Percentiles rank a stretch among this genome's conserved stretches.
phyloP scores from a whole-genome alignment of 1,140 invertebrate species.

The Solen grandis region DNA sequence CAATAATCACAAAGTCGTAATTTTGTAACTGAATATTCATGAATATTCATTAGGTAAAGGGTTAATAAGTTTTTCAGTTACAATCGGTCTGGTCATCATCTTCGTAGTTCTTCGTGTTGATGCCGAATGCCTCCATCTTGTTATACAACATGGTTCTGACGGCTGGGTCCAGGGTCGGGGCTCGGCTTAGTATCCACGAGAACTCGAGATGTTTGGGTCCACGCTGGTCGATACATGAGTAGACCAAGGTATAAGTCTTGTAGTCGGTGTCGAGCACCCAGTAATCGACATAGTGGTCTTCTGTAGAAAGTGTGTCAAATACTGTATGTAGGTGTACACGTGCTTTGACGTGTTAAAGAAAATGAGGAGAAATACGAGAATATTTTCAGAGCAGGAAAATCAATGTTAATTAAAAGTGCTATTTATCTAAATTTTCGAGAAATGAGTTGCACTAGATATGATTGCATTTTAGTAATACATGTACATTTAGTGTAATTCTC shows the following conservation, averaged over 20 bases:
- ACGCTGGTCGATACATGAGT: conserved; percentile 60
- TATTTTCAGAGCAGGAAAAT: no score
- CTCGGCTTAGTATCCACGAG: conserved; percentile 65
- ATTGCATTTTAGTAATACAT: no score
- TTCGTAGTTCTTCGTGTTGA: conserved; percentile 58
- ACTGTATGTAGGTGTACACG: background rate
- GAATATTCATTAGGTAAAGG: no score
- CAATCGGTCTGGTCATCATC: conserved; percentile 56
- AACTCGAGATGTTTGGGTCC: conserved; percentile 61
- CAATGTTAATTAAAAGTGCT: no score
- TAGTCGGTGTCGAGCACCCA: conserved; percentile 69
- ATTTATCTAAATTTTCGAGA: no score
- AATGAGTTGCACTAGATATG: no score
- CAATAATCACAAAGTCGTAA: no score
- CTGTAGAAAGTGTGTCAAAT: conserved; percentile 31
- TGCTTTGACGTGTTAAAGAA: no score
- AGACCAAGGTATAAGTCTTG: conserved; percentile 62
- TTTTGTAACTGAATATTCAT: no score
- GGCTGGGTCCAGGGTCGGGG: conserved; percentile 34
- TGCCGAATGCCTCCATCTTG: conserved; percentile 39
- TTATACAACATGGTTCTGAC: conserved; percentile 52
- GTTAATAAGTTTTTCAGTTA: background rate
- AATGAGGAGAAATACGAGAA: no score
- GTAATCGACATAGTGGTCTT: conserved; percentile 56
- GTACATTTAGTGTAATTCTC: no score